Evolutionary conservation across 2,888 invertebrate species (phyloP).

Genomic region (Pyralis farinalis): DNA sequence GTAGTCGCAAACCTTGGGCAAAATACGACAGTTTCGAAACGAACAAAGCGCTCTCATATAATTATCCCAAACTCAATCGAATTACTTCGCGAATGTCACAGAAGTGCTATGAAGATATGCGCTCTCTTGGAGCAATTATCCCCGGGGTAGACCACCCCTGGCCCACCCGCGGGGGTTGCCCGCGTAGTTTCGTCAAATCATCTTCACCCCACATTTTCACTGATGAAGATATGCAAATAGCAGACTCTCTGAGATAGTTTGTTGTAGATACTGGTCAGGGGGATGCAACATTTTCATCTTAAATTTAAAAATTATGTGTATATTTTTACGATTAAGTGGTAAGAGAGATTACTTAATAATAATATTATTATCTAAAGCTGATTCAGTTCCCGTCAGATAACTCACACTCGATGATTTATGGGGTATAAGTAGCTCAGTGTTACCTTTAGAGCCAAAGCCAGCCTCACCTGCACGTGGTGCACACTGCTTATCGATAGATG

Average conservation of each 20-base stretch:
- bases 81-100: slow-evolving; percentile 63
- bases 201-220: slow-evolving; percentile 68
- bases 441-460: no score
- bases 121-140: slow-evolving; percentile 61
- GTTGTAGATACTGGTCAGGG: slow-evolving; percentile 26
- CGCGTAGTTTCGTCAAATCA: slow-evolving; percentile 63
- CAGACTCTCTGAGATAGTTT: slow-evolving; percentile 45
- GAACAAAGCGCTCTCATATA: slow-evolving; percentile 26
- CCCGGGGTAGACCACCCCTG: slow-evolving; percentile 24
- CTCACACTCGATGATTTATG: no score
- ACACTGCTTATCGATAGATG: no score
- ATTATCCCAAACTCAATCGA: slow-evolving; percentile 68
- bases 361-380: no score
- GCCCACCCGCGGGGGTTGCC: slow-evolving; percentile 25
- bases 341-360: no score
- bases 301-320: not conserved
- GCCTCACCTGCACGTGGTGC: no score
- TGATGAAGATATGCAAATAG: slow-evolving; percentile 75
- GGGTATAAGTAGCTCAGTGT: no score
- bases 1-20: slow-evolving; percentile 25
- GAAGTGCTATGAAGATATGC: slow-evolving; percentile 62
- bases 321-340: no score
- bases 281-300: slow-evolving; percentile 29
- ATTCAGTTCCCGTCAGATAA: no score
- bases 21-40: slow-evolving; percentile 24